Percentiles rank a stretch among this genome's conserved stretches.
Conservation (phyloP, 2,797 vertebrate species). For the Sebastolobus alascanus region DNA sequence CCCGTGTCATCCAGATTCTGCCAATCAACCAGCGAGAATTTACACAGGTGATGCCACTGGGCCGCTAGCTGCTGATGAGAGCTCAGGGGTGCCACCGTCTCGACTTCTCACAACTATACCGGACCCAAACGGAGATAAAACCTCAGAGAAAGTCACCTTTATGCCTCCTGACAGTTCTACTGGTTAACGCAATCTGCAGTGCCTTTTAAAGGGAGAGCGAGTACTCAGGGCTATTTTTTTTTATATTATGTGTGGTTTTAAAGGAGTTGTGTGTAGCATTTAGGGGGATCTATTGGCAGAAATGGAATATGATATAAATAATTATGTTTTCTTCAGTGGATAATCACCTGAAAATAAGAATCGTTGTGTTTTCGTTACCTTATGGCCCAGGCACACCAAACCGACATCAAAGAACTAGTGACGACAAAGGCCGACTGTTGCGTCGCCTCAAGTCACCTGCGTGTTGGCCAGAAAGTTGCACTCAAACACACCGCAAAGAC, state of each 20-base stretch:
- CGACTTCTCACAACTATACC: constrained; percentile 18
- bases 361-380: too few species aligned
- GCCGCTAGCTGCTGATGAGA: constrained; percentile 11
- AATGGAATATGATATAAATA: neutral
- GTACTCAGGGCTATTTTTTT: constrained; percentile 29
- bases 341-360: too few species aligned
- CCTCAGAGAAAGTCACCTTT: constrained; percentile 44
- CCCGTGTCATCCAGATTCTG: constrained; percentile 2
- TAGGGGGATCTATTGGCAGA: neutral
- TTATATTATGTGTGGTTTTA: constrained; percentile 2
- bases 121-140: constrained; percentile 6
- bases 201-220: constrained; percentile 42
- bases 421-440: too few species aligned
- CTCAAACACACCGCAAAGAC: too few species aligned
- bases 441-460: too few species aligned
- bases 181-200: constrained; percentile 45
- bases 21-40: constrained; percentile 16
- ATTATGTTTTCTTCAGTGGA: too few species aligned
- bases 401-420: too few species aligned
- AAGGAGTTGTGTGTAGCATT: neutral
- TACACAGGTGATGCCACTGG: constrained; percentile 9
- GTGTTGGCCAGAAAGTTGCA: too few species aligned
- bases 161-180: constrained; percentile 82
- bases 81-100: constrained; percentile 7
- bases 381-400: too few species aligned